These are phyloP conservation scores for Psittacula echo DNA, from an alignment of 2,797 vertebrate genomes.

Conservation along the genomic window DNA sequence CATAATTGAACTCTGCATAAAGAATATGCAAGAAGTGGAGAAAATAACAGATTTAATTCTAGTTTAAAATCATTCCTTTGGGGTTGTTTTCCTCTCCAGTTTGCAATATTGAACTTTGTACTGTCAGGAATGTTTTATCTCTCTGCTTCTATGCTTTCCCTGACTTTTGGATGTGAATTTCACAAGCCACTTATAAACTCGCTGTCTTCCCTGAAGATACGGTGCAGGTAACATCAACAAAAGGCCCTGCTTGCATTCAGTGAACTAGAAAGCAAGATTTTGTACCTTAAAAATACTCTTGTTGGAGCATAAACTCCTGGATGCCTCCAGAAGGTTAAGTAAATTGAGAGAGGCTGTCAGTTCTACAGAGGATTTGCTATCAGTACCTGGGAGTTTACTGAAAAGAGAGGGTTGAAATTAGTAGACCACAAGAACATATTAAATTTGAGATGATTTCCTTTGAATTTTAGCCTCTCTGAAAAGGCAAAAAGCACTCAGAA, in stretches of 20 bases:
- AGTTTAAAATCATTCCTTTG: neutral
- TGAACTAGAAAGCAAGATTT: constrained; percentile 17
- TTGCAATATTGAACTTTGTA: neutral
- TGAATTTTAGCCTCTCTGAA: neutral
- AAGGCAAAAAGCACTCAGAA: neutral
- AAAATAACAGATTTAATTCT: neutral
- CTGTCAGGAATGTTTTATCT: constrained; percentile 2
- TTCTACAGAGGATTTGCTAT: neutral
- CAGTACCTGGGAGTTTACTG: neutral
- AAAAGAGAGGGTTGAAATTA: neutral
- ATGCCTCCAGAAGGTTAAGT: neutral
- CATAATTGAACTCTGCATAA: neutral
- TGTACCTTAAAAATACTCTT: neutral
- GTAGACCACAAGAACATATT: neutral
- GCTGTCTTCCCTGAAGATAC: neutral
- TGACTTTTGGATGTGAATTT: constrained; percentile 24
- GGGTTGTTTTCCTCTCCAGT: neutral
- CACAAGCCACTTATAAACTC: neutral
- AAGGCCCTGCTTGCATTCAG: neutral
- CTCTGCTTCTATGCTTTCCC: neutral
- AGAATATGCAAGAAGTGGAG: neutral
- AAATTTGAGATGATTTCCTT: neutral
- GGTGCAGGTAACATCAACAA: constrained; percentile 14
- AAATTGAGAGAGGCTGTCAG: neutral
- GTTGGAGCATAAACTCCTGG: neutral